Evolutionary conservation across 2,113 vertebrate genomes (phyloP).

Genomic region (Connochaetes taurinus): DNA sequence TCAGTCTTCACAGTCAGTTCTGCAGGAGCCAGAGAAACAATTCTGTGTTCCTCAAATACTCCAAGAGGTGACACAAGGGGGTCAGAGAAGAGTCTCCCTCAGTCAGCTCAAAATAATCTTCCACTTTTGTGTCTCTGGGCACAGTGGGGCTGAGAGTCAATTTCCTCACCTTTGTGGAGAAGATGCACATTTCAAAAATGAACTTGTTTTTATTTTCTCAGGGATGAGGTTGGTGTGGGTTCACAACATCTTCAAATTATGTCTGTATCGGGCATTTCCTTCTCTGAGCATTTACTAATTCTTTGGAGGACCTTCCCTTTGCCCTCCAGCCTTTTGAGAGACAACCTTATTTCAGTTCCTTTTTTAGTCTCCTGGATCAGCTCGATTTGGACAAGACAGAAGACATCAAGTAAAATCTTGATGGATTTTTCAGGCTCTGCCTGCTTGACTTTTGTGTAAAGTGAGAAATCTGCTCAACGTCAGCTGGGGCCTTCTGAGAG

Average conservation of each 20-base stretch:
- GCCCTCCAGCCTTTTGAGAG: constrained; percentile 11
- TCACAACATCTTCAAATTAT: constrained; percentile 44
- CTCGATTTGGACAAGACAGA: constrained; percentile 56
- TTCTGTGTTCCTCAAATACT: background rate
- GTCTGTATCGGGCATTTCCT: constrained; percentile 41
- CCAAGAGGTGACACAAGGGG: background rate
- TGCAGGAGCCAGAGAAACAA: background rate
- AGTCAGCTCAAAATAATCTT: background rate
- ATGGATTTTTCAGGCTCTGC: constrained; percentile 46
- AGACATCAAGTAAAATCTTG: constrained; percentile 8
- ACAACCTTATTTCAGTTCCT: constrained; percentile 31
- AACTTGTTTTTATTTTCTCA: constrained; percentile 23
- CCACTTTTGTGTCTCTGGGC: background rate
- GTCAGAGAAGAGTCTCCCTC: background rate
- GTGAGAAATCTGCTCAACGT: constrained; percentile 28
- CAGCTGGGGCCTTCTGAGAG: constrained; percentile 25
- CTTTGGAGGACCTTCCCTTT: constrained; percentile 14
- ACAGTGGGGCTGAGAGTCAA: background rate
- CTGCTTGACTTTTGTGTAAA: constrained; percentile 47
- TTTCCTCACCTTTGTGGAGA: constrained; percentile 33
- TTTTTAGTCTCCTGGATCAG: background rate
- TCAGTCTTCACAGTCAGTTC: background rate
- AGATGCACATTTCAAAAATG: background rate
- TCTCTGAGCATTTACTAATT: constrained; percentile 41
- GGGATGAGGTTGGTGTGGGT: constrained; percentile 13